Evolutionary conservation across 2,888 invertebrate species (phyloP).

Genomic region (Eledona agricola): DNA sequence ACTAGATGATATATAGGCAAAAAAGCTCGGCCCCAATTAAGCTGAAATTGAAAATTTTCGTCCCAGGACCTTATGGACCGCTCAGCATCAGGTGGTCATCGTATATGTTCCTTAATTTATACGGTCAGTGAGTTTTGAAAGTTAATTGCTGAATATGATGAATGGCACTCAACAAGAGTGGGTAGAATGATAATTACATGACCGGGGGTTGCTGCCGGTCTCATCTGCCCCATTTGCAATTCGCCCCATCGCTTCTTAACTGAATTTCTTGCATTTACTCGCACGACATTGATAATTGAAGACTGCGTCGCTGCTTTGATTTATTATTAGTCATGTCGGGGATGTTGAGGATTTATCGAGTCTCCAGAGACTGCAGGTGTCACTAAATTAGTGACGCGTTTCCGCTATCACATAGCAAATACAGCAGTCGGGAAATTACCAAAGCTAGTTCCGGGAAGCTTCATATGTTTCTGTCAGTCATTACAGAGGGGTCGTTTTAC

Average conservation of each 20-base stretch:
- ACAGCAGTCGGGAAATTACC: conserved; percentile 53
- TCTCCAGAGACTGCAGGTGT: conserved; percentile 44
- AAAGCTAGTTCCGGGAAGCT: conserved; percentile 43
- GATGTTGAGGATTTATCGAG: conserved; percentile 24
- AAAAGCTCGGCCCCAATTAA: conserved; percentile 11
- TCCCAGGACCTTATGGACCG: conserved; percentile 11
- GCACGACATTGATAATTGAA: conserved; percentile 31
- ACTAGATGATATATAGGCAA: conserved; percentile 4
- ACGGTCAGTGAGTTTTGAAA: conserved; percentile 49
- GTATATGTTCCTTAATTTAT: conserved; percentile 44
- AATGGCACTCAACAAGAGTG: conserved; percentile 45
- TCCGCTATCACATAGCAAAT: conserved; percentile 51
- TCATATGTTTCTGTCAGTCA: conserved; percentile 48
- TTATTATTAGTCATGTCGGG: conserved; percentile 12
- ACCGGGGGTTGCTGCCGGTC: conserved; percentile 28
- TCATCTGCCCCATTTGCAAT: conserved; percentile 23
- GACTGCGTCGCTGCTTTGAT: conserved; percentile 16
- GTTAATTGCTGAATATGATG: conserved; percentile 52
- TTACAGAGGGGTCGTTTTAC: conserved; percentile 39
- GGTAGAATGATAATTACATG: conserved; percentile 47
- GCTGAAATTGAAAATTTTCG: conserved; percentile 10
- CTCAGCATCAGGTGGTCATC: conserved; percentile 47
- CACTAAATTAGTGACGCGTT: conserved; percentile 48
- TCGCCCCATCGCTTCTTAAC: conserved; percentile 49
- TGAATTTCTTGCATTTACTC: conserved; percentile 48